phyloP scores from a whole-genome alignment of 1,140 invertebrate species.

The Drosophila guanche region DNA sequence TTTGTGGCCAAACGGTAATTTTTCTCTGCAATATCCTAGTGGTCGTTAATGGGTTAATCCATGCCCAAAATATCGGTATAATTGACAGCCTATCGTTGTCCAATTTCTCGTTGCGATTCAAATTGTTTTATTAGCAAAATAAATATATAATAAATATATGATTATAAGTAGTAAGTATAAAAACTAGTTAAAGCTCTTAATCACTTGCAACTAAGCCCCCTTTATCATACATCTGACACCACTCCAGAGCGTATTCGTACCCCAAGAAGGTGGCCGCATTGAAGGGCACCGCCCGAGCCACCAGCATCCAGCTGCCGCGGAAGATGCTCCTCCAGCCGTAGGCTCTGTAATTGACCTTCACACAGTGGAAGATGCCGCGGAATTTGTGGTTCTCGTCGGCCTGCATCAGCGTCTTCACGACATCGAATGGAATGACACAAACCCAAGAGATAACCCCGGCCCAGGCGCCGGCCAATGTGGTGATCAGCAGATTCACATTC shows the following conservation, averaged over 20 bases:
- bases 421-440: conserved; percentile 89
- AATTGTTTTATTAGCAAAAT: neutral
- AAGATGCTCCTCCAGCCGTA: conserved; percentile 85
- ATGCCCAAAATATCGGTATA: too few species aligned
- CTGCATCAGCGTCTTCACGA: conserved; percentile 90
- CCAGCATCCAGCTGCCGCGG: conserved; percentile 86
- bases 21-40: too few species aligned
- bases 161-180: conserved; percentile 10
- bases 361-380: conserved; percentile 74
- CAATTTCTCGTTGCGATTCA: neutral
- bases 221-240: conserved; percentile 57
- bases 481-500: conserved; percentile 70
- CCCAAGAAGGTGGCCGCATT: conserved; percentile 89
- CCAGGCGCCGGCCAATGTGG: conserved; percentile 78
- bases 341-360: conserved; percentile 85
- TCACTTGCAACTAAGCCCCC: neutral
- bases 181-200: conserved; percentile 48
- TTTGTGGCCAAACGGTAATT: too few species aligned
- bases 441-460: conserved; percentile 89
- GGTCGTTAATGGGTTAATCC: too few species aligned
- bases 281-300: conserved; percentile 87
- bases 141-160: conserved; percentile 2
- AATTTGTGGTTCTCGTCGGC: conserved; percentile 85
- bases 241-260: conserved; percentile 85
- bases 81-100: too few species aligned